Conservation (phyloP, 35 echinoderm and acorn worm genomes). For the Lytechinus pictus region DNA sequence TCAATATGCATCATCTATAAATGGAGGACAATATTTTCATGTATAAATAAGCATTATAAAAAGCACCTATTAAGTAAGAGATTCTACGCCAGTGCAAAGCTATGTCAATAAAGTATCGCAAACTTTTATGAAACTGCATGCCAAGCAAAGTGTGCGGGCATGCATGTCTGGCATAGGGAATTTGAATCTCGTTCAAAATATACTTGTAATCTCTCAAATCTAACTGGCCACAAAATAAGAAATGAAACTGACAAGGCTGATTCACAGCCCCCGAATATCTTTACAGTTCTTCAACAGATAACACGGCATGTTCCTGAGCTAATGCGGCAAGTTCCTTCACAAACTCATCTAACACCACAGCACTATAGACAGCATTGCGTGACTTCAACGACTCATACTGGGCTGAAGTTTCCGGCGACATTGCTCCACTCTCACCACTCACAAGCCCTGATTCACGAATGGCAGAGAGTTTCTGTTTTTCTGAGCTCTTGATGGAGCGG, state of each 20-base stretch:
- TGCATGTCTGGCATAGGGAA: no score
- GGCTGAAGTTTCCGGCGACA: conserved; percentile 9
- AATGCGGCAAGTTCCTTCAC: conserved; percentile 91
- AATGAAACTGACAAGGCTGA: no score
- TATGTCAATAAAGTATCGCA: neutral
- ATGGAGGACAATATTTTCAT: neutral
- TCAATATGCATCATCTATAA: neutral
- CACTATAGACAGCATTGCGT: conserved; percentile 89
- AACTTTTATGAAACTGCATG: no score
- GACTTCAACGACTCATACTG: conserved; percentile 71
- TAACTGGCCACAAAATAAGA: neutral
- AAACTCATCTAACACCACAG: conserved; percentile 96
- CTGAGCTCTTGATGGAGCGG: conserved; percentile 68
- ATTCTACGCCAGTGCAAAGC: neutral
- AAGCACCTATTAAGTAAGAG: neutral
- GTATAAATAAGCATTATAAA: neutral
- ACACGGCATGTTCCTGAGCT: conserved; percentile 86
- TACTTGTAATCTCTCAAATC: neutral
- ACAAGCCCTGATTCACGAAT: conserved; percentile 58
- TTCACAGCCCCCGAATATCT: neutral
- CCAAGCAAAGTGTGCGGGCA: no score
- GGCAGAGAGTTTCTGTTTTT: conserved; percentile 80
- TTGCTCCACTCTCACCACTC: conserved; percentile 23
- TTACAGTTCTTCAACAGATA: conserved; percentile 51
- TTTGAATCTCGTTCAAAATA: neutral